phyloP scores from a whole-genome alignment of 1,140 invertebrate species.

The Agrypnia vestita region DNA sequence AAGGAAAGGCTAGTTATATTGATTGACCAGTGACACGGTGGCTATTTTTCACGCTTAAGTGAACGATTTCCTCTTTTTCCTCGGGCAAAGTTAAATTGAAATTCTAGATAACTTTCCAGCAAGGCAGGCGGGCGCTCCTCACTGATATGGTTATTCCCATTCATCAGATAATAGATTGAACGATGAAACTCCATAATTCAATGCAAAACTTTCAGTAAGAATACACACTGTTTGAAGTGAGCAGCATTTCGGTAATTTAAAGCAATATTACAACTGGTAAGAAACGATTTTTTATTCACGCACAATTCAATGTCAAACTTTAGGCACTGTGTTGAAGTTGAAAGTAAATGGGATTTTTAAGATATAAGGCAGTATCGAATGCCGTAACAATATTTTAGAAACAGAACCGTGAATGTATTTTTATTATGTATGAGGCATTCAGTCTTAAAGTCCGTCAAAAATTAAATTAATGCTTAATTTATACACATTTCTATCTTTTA shows the following conservation, averaged over 20 bases:
- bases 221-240: slow-evolving; percentile 2
- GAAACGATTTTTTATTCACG: no score
- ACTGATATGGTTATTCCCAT: not conserved
- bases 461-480: no score
- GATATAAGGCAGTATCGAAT: no score
- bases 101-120: slow-evolving; percentile 22
- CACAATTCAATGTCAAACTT: no score
- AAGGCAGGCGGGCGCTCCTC: not conserved
- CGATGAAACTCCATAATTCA: slow-evolving; percentile 27
- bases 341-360: no score
- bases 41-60: slow-evolving; percentile 25
- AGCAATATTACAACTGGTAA: no score
- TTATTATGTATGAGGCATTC: no score
- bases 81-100: slow-evolving; percentile 34
- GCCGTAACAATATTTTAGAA: no score
- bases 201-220: slow-evolving; percentile 7
- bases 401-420: no score
- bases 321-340: no score
- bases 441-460: no score
- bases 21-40: slow-evolving; percentile 24
- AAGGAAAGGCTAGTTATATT: not conserved
- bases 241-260: not conserved
- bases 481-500: no score
- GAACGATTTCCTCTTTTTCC: slow-evolving; percentile 14
- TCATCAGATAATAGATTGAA: slow-evolving; percentile 41